phyloP scores from a whole-genome alignment of 2,888 invertebrate genomes.

The Drosophila heteroneura region DNA sequence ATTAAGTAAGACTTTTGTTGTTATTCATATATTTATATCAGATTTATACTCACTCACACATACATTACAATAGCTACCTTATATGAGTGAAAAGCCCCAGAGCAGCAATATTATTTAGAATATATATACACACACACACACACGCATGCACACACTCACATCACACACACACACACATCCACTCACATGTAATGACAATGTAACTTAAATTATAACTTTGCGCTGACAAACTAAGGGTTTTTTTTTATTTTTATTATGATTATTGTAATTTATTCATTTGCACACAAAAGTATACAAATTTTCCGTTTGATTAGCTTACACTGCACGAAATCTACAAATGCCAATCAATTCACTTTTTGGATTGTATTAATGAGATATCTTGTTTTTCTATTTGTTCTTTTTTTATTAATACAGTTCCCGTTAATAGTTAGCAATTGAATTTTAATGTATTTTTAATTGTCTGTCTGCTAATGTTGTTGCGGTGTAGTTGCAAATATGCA shows the following conservation, averaged over 20 bases:
- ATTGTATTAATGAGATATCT: background rate
- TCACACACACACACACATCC: background rate
- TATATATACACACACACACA: background rate
- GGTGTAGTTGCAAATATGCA: background rate
- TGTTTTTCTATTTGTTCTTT: background rate
- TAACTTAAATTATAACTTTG: constrained; percentile 45
- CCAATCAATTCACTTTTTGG: background rate
- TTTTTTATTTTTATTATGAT: constrained; percentile 19
- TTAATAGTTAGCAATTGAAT: background rate
- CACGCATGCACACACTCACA: background rate
- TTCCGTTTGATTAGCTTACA: constrained; percentile 61
- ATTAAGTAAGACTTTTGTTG: constrained; percentile 1
- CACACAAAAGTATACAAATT: constrained; percentile 57
- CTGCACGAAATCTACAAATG: constrained; percentile 29
- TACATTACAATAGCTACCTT: constrained; percentile 20
- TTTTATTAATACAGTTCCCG: background rate
- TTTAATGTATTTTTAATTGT: background rate
- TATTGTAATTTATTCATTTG: constrained; percentile 63
- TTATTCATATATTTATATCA: constrained; percentile 1
- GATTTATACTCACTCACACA: constrained; percentile 21
- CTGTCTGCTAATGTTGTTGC: background rate
- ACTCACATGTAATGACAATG: constrained; percentile 18
- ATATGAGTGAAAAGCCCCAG: constrained; percentile 22
- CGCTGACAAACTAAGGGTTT: constrained; percentile 21
- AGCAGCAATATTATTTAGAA: constrained; percentile 14